Evolutionary conservation across 2,888 invertebrate species (phyloP), one percentile per base, ranked within the genome.

Genomic region (Pilophorus perplexus): DNA sequence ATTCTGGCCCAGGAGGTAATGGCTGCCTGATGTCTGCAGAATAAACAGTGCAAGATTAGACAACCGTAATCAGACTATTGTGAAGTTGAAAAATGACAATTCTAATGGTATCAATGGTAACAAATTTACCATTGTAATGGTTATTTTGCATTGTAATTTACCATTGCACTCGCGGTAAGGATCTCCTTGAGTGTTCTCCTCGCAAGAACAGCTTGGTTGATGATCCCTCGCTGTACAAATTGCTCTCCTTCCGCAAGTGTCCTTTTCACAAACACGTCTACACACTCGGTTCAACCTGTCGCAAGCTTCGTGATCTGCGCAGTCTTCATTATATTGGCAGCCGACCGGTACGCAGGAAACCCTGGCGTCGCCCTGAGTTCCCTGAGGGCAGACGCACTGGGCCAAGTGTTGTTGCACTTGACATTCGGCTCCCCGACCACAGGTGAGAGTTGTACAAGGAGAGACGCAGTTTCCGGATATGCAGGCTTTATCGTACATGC

Each of bases 281-380:
- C 93, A 93, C 0, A 90, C 83, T 71, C 90, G 82, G 75, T 92
- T 93, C 12, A 91, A 79, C 67, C 90, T 81, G 74, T 92, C 89
- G 76, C 93, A 93, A 33, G 88, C 84, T 77, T 93, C 91, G 70
- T 88, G 83, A 73, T 89, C 87, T 28, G 88, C 88, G 73, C 93
- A 93, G 74, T 93, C 93, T 74, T 92, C 90, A 74, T 93, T 91
- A 77, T 90, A 91, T 74, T 90, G 90, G 72, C 93, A 93, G 42
- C 88, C 83, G 6, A 88, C 89, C 1, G 87, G 84, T 67, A 93
- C 87, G 75, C 94, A 94, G 18, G 90, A 86, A 2, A 89, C 80
- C 27, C 69, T 67, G 18, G 74, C 72, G 62, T 73, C 72, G 48
- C 74, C 74, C 67, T 74, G 68, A 84, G 83, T 78, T 90, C 91